Evolutionary conservation across 2,113 vertebrate species (phyloP).

Genomic region (Corapipo altera): DNA sequence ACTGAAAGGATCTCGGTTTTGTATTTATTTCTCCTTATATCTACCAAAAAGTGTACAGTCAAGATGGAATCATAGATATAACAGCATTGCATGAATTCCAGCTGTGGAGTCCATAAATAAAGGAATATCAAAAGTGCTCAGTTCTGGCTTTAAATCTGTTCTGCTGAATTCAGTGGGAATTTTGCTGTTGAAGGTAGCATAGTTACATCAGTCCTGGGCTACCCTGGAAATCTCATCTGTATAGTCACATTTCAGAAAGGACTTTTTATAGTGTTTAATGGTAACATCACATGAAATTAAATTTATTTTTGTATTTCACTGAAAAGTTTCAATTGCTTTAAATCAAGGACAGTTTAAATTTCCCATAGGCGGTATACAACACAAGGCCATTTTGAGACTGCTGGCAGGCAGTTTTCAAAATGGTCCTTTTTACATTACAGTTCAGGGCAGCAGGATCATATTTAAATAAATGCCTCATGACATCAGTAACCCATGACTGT

Average conservation of each 20-base stretch:
- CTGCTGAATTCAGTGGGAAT: neutral
- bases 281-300: neutral
- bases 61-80: neutral
- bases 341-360: constrained; percentile 17
- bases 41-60: neutral
- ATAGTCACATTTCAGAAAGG: neutral
- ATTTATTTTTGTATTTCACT: neutral
- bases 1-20: neutral
- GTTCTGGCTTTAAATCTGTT: neutral
- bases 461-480: constrained; percentile 49
- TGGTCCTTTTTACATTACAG: neutral
- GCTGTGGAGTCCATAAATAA: neutral
- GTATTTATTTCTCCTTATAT: neutral
- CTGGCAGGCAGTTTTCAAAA: constrained; percentile 21
- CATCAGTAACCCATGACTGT: constrained; percentile 6
- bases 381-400: neutral
- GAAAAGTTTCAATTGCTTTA: neutral
- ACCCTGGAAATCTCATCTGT: neutral
- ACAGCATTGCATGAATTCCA: neutral
- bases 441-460: neutral
- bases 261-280: neutral
- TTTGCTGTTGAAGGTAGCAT: neutral
- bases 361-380: neutral
- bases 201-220: neutral
- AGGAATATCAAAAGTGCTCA: neutral